A percentile compares a stretch with the other conserved stretches of the same genome.
These are phyloP conservation scores for Drymonia ruficornis DNA, from an alignment of 2,888 invertebrate species.

Conservation along the genomic window DNA sequence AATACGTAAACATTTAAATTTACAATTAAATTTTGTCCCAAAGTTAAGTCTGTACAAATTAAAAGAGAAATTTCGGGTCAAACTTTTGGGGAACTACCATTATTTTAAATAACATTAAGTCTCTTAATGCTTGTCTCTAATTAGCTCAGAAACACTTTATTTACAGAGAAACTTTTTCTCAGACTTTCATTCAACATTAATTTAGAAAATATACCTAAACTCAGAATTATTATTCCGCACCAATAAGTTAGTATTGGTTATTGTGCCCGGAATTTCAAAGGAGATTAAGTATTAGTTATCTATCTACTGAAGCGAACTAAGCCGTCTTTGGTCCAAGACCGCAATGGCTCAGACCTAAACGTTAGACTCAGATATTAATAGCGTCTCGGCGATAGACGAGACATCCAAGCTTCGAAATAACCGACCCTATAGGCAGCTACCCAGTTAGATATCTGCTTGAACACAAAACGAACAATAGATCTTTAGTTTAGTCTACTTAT, in stretches of 20 bases:
- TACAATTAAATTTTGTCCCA: not conserved
- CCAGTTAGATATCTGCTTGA: not conserved
- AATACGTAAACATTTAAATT: not conserved
- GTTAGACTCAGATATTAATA: constrained; percentile 29
- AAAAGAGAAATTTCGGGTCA: not conserved
- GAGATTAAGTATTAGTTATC: constrained; percentile 23
- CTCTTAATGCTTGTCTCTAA: not conserved
- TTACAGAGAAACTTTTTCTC: no score
- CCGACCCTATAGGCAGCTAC: not conserved
- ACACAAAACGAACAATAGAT: not conserved
- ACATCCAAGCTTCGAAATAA: constrained; percentile 13
- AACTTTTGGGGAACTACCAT: not conserved
- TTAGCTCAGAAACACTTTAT: not conserved
- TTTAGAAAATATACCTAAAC: no score
- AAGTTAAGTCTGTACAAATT: not conserved
- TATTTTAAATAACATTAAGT: not conserved
- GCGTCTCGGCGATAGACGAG: constrained; percentile 19
- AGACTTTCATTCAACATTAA: no score
- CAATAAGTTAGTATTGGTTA: no score
- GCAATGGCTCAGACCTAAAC: constrained; percentile 19
- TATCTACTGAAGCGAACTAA: constrained; percentile 16
- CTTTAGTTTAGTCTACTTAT: not conserved
- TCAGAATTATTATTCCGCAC: no score
- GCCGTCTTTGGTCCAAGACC: constrained; percentile 12
- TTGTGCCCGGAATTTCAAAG: not conserved